These are phyloP conservation scores for Aphaenogaster floridana DNA, from an alignment of 1,140 invertebrate genomes.

Conservation along the genomic window DNA sequence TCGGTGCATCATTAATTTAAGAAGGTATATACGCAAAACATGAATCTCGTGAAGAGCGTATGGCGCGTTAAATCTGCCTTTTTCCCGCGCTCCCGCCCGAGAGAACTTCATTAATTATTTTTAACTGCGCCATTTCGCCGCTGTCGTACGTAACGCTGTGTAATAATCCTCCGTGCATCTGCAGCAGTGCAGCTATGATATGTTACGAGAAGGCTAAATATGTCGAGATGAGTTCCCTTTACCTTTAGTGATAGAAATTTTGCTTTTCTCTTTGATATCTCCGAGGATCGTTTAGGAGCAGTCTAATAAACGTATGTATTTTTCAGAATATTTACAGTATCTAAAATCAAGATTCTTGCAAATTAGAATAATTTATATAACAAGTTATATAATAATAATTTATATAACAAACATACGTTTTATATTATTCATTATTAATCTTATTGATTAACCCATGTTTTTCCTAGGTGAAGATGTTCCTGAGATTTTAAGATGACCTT, in stretches of 20 bases:
- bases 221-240: conserved; percentile 25
- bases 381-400: no score
- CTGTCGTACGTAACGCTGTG: conserved; percentile 52
- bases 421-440: neutral
- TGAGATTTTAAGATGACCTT: no score
- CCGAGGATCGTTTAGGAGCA: neutral
- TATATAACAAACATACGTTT: neutral
- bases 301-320: neutral
- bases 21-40: conserved; percentile 33
- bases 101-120: conserved; percentile 65
- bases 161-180: conserved; percentile 47
- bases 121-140: conserved; percentile 54
- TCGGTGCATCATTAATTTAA: conserved; percentile 66
- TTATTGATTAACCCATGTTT: neutral
- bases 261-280: neutral
- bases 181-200: conserved; percentile 11
- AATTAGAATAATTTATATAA: neutral
- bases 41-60: conserved; percentile 40
- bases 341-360: neutral
- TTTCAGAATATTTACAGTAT: neutral
- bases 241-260: conserved; percentile 1
- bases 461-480: neutral
- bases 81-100: neutral
- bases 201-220: conserved; percentile 32
- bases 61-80: conserved; percentile 25